Base-by-base conservation (phyloP, 2,888 invertebrate genomes). In the Polylopha cassiicola region DNA sequence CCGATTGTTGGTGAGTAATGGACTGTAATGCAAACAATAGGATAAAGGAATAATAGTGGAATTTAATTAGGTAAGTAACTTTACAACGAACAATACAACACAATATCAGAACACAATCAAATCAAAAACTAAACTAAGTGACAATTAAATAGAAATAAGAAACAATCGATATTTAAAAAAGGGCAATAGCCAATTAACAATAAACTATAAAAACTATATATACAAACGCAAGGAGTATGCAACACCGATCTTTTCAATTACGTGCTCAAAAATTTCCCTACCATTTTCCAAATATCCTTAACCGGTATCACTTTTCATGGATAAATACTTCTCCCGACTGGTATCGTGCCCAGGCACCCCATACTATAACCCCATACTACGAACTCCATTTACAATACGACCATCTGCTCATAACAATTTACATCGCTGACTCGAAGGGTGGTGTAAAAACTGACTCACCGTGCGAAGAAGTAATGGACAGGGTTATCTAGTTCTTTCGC, bases 271-370 rank as follows among this genome's bases (percentile, higher is more conserved):
- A 13, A 11, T 14, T 31, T n/a, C 22, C 27, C 16, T 5, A 14
- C n/a, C n/a, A n/a, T 16, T 28, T 30, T 10, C 5, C 8, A 11
- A 9, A 5, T 18, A 34, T 32, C 28, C 58, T 34, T 33, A 9
- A 18, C 10, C 58, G 66, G 60, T 55, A 67, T 62, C 66, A 55
- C 65, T 54, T 39, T 50, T 46, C 47, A 61, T 70, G 67, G 73
- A 74, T 78, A 75, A 75, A 78, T 73, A 67, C 70, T 78, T 72
- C 72, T 77, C 71, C 76, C 72, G 55, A 71, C 71, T 67, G 65
- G 65, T 69, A 71, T 69, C 65, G 68, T 60, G 69, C 73, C 74
- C 72, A 68, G 75, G 73, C 70, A 73, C 71, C 75, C 73, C 69
- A 73, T 71, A 73, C 73, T 67, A 63, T 64, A 60, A 60, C 65